Evolutionary conservation across 2,888 invertebrate species (phyloP).

Genomic region (Tuta absoluta): DNA sequence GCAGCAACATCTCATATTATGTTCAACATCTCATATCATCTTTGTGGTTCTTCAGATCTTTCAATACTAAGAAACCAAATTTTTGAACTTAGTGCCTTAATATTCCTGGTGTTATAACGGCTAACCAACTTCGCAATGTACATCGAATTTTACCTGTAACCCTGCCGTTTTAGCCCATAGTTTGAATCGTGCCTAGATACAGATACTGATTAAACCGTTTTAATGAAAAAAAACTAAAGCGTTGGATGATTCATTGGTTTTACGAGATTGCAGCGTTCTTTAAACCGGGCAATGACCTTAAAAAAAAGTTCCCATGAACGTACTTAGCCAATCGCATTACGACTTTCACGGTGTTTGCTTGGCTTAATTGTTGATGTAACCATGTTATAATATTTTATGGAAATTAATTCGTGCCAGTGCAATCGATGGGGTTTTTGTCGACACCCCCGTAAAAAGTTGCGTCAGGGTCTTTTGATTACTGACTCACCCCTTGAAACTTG

Average conservation of each 20-base stretch:
- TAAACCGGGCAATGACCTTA: conserved; percentile 9
- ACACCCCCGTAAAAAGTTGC: neutral
- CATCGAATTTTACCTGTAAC: no score
- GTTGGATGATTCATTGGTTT: conserved; percentile 7
- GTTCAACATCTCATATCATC: no score
- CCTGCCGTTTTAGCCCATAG: no score
- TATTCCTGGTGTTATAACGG: no score
- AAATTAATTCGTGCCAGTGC: conserved; percentile 18
- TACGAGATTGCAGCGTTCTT: conserved; percentile 10
- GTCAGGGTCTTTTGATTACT: conserved; percentile 24
- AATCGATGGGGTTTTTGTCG: conserved; percentile 9
- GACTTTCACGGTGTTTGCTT: conserved; percentile 21
- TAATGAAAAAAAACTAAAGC: neutral
- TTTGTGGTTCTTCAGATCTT: no score
- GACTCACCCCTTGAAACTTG: conserved; percentile 42
- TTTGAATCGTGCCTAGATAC: neutral
- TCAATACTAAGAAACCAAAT: no score
- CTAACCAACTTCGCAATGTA: no score
- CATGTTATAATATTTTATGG: conserved; percentile 12
- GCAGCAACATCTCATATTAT: no score
- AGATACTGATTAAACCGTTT: neutral
- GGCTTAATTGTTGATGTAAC: conserved; percentile 20
- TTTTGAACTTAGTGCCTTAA: no score
- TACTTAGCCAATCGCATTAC: conserved; percentile 13
- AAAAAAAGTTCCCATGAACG: conserved; percentile 17